Base-by-base conservation (phyloP, 92 coral and sea anemone genomes). In the Epizoanthus stellaris region DNA sequence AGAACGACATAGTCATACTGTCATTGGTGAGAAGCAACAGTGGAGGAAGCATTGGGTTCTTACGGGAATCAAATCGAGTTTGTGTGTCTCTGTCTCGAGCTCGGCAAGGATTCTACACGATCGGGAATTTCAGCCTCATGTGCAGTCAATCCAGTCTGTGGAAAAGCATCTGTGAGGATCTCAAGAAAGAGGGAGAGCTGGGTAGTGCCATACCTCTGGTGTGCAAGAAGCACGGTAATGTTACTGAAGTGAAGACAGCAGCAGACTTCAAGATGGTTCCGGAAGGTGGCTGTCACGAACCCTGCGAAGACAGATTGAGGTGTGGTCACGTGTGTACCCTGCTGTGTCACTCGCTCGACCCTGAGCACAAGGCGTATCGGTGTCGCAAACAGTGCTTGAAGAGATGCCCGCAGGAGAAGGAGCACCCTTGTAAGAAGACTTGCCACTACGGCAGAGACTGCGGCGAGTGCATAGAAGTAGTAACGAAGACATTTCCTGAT, bases 41-140 rank as follows among this genome's bases (percentile, higher is more conserved):
- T 30, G 73, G 77, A 14, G 76, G 66, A 38, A 66, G 67, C 74
- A 88, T 90, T 43, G 96, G 96, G 40, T 93, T 93, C 77, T 70
- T 93, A 11, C 76, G 69, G 6, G 92, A 91, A 4, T 65, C 96
- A 62, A 93, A 91, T 85, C 82, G 96, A 81, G 87, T 93, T 71
- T 93, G 96, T 56, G 96, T 93, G 14, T 91, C 96, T 36, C 45
- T 93, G 58, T 93, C 96, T 17, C 70, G 96, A 77, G 96, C 96
- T 15, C 91, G 93, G 14, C 20, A 81, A 79, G 96, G 92, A 36
- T 67, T 93, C 74, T 93, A 93, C 66, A 88, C 92, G 76, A 82
- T 93, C 45, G 96, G 96, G 4, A 88, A 93, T 47, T 90, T 88
- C 81, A 85, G 39, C 34, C 87, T 93, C 38, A 62, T 93, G 36